Evolutionary conservation across 1,140 invertebrate genomes (phyloP), one percentile per base, ranked within the genome.

Genomic region (Bombus confusus): DNA sequence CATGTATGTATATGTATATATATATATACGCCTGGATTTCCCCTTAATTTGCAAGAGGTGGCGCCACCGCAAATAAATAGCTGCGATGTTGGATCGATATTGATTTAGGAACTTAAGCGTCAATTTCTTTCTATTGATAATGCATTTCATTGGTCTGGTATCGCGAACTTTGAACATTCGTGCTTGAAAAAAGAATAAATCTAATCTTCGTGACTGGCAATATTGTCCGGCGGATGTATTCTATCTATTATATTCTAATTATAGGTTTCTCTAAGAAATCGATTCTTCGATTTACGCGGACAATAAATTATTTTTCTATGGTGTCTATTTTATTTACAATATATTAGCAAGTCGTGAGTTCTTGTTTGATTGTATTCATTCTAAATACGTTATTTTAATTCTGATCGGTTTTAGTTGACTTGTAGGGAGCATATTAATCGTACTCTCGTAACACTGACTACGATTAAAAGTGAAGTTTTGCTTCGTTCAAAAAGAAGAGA

Each of bases 11-110:
- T n/a, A 52, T 8, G 47, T 22, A 5, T 52, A 0, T 52, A 52
- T n/a, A 28, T 39, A 47, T 31, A 25, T 41, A 77, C 47, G 3
- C 13, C 31, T 71, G 68, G 64, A 80, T 86, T 88, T 89, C 28
- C 28, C 34, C 0, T 64, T 83, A 80, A 88, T 88, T 88, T 88
- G 22, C 89, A 34, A 83, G 71, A 90, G 89, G 75, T 90, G 89
- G 89, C 88, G 86, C 87, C 80, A 89, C 86, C 3, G 62, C n/a
- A 59, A 78, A 15, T 64, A 80, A 75, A 77, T 79, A 69, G 79
- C 73, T 4, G 15, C 9, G 25, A 80, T 62, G 62, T 31, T n/a
- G 18, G 5, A 31, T 75, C 22, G 41, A 74, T 28, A 15, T 39
- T 9, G 6, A 74, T 47, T 41, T 13, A 8, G 8, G 22, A 47